A percentile compares a stretch with the other conserved stretches of the same genome.
These are phyloP conservation scores for Synergus gifuensis DNA, from an alignment of 2,888 invertebrate species.

Conservation along the genomic window DNA sequence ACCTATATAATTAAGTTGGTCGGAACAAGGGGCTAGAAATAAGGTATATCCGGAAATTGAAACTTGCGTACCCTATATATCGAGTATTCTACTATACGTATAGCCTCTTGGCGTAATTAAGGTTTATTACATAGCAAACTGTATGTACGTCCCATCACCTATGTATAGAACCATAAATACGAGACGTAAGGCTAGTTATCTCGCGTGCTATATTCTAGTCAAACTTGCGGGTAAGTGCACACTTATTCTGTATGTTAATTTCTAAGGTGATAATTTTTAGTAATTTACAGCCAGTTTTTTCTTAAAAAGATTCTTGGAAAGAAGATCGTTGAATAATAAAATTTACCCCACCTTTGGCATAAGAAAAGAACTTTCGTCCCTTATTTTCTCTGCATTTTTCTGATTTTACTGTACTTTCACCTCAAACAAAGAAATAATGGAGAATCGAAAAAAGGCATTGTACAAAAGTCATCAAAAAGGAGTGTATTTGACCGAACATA, in stretches of 20 bases:
- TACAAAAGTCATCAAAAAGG: not conserved
- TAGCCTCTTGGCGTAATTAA: slow-evolving; percentile 12
- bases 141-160: slow-evolving; percentile 1
- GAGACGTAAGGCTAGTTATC: slow-evolving; percentile 1
- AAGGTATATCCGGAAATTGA: not conserved
- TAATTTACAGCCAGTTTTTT: too few species aligned
- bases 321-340: not conserved
- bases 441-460: not conserved
- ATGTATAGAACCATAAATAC: slow-evolving; percentile 32
- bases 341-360: not conserved
- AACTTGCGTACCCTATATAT: not conserved
- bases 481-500: not conserved
- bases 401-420: not conserved
- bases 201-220: not conserved
- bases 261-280: too few species aligned
- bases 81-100: not conserved
- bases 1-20: not conserved
- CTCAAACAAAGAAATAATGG: not conserved
- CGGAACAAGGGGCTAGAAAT: not conserved
- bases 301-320: not conserved
- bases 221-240: too few species aligned
- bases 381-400: not conserved
- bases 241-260: too few species aligned
- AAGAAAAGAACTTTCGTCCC: not conserved
- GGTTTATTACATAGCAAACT: slow-evolving; percentile 3